These are phyloP conservation scores for Hylaeus volcanicus DNA, from an alignment of 1,140 invertebrate species.

Conservation along the genomic window DNA sequence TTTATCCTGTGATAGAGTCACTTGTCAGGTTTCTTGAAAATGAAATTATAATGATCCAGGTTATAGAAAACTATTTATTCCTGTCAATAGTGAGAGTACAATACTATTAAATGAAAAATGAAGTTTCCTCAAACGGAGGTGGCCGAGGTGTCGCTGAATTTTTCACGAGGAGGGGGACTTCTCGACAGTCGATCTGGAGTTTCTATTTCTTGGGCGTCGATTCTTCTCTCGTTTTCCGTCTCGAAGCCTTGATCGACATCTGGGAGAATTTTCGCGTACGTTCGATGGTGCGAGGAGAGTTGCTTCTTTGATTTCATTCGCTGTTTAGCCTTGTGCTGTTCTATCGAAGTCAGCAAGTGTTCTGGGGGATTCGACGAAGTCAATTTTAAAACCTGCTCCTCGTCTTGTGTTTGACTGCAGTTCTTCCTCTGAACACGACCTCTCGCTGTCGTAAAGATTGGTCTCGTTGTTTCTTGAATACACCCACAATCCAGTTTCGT, in stretches of 20 bases:
- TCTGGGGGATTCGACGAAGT: constrained; percentile 39
- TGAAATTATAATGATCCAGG: no score
- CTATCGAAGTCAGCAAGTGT: constrained; percentile 11
- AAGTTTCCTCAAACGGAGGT: constrained; percentile 1
- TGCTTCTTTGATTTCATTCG: constrained; percentile 4
- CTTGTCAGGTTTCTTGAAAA: no score
- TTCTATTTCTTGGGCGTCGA: constrained; percentile 11
- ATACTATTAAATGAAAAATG: background rate
- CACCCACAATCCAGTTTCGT: constrained; percentile 64
- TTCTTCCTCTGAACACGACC: constrained; percentile 48
- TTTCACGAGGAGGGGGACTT: constrained; percentile 15
- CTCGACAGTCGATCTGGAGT: background rate
- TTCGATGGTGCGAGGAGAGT: background rate
- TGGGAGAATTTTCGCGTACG: constrained; percentile 16
- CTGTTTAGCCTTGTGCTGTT: background rate
- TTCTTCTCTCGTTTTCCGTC: constrained; percentile 13
- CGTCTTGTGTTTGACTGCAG: constrained; percentile 41
- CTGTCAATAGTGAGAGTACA: background rate
- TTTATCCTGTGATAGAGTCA: no score
- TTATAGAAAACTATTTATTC: background rate
- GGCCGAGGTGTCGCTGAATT: constrained; percentile 43
- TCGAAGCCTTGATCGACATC: constrained; percentile 9
- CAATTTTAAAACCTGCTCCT: constrained; percentile 28
- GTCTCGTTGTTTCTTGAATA: constrained; percentile 56
- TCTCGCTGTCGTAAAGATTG: constrained; percentile 60